These are phyloP conservation scores for Lasioglossum leucozonium DNA, from an alignment of 2,888 invertebrate species.

Conservation along the genomic window DNA sequence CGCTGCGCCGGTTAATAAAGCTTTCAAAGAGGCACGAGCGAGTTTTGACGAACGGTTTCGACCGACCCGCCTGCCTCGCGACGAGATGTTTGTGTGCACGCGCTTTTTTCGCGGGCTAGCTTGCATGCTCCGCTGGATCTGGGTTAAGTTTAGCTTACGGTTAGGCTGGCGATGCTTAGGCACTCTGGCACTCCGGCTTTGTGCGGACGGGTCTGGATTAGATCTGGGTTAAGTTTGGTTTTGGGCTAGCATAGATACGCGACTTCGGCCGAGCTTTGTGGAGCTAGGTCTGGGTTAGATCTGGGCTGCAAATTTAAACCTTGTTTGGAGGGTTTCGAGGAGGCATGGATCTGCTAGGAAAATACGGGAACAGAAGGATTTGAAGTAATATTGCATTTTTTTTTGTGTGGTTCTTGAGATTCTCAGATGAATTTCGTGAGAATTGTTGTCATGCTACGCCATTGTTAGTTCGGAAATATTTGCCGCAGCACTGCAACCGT, in stretches of 20 bases:
- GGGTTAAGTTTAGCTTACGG: constrained; percentile 9
- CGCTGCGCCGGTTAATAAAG: not conserved
- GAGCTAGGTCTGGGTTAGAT: not conserved
- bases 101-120: not conserved
- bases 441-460: not conserved
- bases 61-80: not conserved
- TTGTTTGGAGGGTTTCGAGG: not conserved
- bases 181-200: not conserved
- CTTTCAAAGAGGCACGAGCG: not conserved
- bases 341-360: too few species aligned
- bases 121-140: not conserved
- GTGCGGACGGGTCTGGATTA: not conserved
- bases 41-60: not conserved
- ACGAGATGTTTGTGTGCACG: not conserved
- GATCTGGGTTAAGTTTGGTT: not conserved
- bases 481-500: not conserved
- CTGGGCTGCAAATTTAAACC: not conserved
- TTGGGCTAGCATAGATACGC: not conserved
- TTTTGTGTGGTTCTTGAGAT: too few species aligned
- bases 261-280: not conserved
- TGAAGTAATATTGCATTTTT: too few species aligned
- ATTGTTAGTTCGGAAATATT: not conserved
- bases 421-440: too few species aligned
- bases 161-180: not conserved
- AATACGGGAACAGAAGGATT: too few species aligned